Conservation (phyloP, 2,888 invertebrate species). For the Molorchus minor region DNA sequence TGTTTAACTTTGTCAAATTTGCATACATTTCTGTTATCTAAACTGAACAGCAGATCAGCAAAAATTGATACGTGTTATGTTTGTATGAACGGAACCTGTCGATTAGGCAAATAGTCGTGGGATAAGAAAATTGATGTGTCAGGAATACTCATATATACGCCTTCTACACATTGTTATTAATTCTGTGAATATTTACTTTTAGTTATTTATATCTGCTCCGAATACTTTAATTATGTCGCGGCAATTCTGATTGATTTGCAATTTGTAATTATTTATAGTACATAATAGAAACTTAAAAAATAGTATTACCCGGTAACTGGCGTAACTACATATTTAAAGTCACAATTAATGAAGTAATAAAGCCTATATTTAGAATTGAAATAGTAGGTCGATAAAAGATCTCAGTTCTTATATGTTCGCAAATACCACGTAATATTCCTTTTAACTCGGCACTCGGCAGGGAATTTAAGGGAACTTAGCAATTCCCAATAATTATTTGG, state of each 20-base stretch:
- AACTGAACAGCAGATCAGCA: neutral
- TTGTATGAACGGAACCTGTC: neutral
- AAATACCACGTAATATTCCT: no score
- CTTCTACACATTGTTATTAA: constrained; percentile 19
- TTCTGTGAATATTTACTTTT: no score
- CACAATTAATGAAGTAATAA: neutral
- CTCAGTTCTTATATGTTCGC: neutral
- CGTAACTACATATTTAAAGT: no score
- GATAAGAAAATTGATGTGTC: constrained; percentile 15
- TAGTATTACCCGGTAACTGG: neutral
- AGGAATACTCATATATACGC: constrained; percentile 17
- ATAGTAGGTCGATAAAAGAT: neutral
- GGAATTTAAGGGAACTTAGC: no score
- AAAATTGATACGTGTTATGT: no score
- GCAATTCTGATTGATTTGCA: constrained; percentile 7
- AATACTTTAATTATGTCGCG: constrained; percentile 8
- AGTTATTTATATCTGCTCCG: constrained; percentile 11
- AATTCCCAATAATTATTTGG: no score
- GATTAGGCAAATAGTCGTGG: neutral
- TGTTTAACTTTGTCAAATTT: no score
- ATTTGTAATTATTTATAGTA: neutral
- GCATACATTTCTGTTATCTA: no score
- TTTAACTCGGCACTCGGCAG: no score
- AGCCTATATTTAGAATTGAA: constrained; percentile 6
- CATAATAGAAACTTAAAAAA: constrained; percentile 3